Conservation (phyloP, 2,797 vertebrate species). For the Denticeps clupeoides region DNA sequence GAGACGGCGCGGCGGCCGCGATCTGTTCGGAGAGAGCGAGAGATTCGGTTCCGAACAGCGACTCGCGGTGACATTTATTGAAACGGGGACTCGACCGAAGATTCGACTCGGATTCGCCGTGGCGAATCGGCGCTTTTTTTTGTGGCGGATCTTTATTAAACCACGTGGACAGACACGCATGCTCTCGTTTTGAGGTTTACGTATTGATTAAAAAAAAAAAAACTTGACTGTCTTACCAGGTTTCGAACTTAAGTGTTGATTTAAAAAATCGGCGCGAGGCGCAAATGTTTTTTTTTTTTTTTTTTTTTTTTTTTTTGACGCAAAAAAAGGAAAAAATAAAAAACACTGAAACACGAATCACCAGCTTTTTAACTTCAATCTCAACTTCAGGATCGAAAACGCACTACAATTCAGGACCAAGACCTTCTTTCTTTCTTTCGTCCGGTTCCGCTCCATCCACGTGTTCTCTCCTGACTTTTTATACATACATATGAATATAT, state of each 20-base stretch:
- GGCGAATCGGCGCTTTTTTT: too few species aligned
- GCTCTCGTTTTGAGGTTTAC: constrained; percentile 70
- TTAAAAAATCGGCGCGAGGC: constrained; percentile 77
- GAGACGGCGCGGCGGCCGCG: too few species aligned
- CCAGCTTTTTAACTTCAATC: constrained; percentile 94
- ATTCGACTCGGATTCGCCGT: too few species aligned
- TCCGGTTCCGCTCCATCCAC: constrained; percentile 61
- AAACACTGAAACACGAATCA: constrained; percentile 83
- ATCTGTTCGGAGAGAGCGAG: too few species aligned
- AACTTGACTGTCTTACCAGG: constrained; percentile 73
- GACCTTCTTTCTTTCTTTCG: constrained; percentile 50
- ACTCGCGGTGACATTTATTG: too few species aligned
- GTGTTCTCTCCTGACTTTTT: constrained; percentile 78
- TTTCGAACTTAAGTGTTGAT: constrained; percentile 68
- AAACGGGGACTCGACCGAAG: too few species aligned
- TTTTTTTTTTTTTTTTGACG: constrained; percentile 64
- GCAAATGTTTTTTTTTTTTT: too few species aligned
- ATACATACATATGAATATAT: constrained; percentile 99
- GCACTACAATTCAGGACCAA: constrained; percentile 98
- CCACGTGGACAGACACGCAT: constrained; percentile 60
- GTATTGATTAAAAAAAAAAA: too few species aligned
- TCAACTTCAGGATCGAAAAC: constrained; percentile 88
- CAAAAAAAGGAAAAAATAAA: too few species aligned
- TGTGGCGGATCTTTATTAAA: too few species aligned
- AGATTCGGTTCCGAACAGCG: too few species aligned